A percentile compares a stretch with the other conserved stretches of the same genome.
phyloP scores from a whole-genome alignment of 2,113 vertebrate species.

The Corythoichthys intestinalis region DNA sequence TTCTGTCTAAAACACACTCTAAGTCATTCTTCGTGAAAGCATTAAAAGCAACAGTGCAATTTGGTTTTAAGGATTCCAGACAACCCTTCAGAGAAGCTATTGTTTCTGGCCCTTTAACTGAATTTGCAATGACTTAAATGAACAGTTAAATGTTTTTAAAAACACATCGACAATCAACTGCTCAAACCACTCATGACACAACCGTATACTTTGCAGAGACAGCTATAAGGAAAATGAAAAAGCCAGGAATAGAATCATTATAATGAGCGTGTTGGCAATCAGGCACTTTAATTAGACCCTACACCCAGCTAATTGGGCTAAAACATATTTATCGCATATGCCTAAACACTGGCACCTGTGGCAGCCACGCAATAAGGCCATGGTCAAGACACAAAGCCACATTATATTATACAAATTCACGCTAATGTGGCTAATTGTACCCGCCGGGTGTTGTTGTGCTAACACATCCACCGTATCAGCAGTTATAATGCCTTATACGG shows the following conservation, averaged over 20 bases:
- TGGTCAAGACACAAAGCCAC: constrained; percentile 2
- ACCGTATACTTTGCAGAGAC: neutral
- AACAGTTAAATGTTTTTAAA: neutral
- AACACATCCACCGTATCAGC: neutral
- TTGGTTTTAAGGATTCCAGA: neutral
- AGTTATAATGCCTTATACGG: neutral
- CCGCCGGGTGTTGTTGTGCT: neutral
- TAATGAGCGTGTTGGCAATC: neutral
- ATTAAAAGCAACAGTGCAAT: neutral
- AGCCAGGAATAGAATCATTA: neutral
- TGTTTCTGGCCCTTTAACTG: neutral
- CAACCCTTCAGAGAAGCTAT: neutral
- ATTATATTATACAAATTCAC: neutral
- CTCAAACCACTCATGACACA: neutral
- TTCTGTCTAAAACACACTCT: no score
- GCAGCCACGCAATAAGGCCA: neutral
- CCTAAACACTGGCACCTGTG: neutral
- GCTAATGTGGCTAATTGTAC: neutral
- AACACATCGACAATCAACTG: neutral
- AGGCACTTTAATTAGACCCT: neutral
- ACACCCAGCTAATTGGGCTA: neutral
- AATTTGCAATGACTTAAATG: constrained; percentile 4
- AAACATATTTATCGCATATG: neutral
- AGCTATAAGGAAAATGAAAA: neutral
- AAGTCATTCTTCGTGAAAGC: neutral